Evolutionary conservation across 2,113 vertebrate genomes (phyloP).

Genomic region (human (Homo sapiens)): GRCh38 chr9:114851501-114852000

Average conservation of each 20-base stretch:
- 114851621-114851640: not conserved
- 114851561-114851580: not conserved
- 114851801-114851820: not conserved
- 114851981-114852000: not conserved
- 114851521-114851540: not conserved
- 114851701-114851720: not conserved
- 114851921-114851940: not conserved
- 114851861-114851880: not conserved
- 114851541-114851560: not conserved
- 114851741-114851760: not conserved
- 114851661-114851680: not conserved
- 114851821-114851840: not conserved
- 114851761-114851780: not conserved
- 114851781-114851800: not conserved
- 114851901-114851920: not conserved
- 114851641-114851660: not conserved
- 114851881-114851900: not conserved
- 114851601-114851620: not conserved
- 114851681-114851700: not conserved
- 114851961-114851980: not conserved
- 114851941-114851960: not conserved
- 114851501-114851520: not conserved
- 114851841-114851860: not conserved
- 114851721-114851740: not conserved
- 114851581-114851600: not conserved